These are phyloP conservation scores for Lottia scabra DNA, from an alignment of 2,888 invertebrate species.

Conservation along the genomic window DNA sequence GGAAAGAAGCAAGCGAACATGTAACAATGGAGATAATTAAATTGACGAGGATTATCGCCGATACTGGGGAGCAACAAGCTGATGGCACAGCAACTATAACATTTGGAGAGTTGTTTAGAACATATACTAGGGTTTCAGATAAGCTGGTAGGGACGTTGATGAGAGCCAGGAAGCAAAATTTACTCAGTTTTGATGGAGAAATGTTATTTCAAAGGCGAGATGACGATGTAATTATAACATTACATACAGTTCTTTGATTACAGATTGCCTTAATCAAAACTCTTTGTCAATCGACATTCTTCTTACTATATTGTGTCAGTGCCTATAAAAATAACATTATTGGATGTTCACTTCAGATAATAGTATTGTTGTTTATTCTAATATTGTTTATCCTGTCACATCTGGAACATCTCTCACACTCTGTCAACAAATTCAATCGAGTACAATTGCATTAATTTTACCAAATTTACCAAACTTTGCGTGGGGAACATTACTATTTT, in stretches of 20 bases:
- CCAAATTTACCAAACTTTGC: too few species aligned
- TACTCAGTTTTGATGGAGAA: conserved; percentile 94
- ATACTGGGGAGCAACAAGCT: conserved; percentile 80
- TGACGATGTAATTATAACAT: conserved; percentile 88
- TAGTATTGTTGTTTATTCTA: too few species aligned
- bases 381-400: too few species aligned
- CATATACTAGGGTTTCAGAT: conserved; percentile 91
- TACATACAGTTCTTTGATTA: conserved; percentile 73
- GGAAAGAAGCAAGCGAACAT: conserved; percentile 86
- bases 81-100: conserved; percentile 81
- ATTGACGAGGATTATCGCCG: conserved; percentile 86
- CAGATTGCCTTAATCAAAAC: too few species aligned
- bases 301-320: too few species aligned
- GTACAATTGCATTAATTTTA: too few species aligned
- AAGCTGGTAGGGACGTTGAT: conserved; percentile 94
- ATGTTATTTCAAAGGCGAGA: conserved; percentile 95
- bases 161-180: conserved; percentile 90
- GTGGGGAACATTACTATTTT: too few species aligned
- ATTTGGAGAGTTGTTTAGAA: conserved; percentile 84
- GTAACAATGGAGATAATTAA: conserved; percentile 90
- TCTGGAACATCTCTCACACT: too few species aligned
- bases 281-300: too few species aligned
- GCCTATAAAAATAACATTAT: too few species aligned
- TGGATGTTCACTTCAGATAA: too few species aligned
- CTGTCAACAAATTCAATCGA: too few species aligned